A percentile compares a stretch with the other conserved stretches of the same genome.
phyloP scores from a whole-genome alignment of 2,113 vertebrate genomes.

The Drymodes brunneopygia region DNA sequence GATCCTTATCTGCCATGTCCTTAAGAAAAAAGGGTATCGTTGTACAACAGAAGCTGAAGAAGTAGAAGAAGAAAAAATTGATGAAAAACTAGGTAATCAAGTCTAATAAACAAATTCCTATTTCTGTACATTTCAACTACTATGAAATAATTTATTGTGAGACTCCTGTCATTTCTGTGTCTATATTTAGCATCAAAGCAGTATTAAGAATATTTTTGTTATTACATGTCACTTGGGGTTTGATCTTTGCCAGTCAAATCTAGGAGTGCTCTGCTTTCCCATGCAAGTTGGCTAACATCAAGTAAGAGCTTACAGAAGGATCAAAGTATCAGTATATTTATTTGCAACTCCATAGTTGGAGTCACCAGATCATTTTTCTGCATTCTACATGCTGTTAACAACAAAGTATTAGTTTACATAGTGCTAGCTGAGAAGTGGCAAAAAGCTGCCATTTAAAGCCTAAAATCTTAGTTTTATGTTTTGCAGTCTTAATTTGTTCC shows the following conservation, averaged over 20 bases:
- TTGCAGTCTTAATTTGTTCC: not conserved
- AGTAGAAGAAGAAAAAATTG: conserved; percentile 72
- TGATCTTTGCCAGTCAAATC: not conserved
- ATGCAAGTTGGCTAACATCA: not conserved
- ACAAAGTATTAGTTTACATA: not conserved
- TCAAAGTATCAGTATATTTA: not conserved
- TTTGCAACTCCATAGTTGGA: not conserved
- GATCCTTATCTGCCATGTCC: conserved; percentile 89
- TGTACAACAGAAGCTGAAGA: conserved; percentile 88
- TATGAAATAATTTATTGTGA: not conserved
- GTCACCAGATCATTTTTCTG: not conserved
- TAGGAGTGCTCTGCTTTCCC: not conserved
- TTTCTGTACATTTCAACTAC: not conserved
- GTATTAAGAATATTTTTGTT: not conserved
- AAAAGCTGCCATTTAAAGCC: not conserved
- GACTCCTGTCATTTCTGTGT: not conserved
- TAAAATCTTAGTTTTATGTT: not conserved
- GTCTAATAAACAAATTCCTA: not conserved
- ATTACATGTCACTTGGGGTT: not conserved
- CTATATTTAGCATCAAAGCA: not conserved
- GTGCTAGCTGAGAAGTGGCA: not conserved
- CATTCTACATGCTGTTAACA: not conserved
- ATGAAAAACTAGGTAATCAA: conserved; percentile 80
- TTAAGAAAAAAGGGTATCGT: conserved; percentile 93
- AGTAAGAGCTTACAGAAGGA: not conserved